phyloP scores from a whole-genome alignment of 2,888 invertebrate species.

The Diadegma fenestrale region DNA sequence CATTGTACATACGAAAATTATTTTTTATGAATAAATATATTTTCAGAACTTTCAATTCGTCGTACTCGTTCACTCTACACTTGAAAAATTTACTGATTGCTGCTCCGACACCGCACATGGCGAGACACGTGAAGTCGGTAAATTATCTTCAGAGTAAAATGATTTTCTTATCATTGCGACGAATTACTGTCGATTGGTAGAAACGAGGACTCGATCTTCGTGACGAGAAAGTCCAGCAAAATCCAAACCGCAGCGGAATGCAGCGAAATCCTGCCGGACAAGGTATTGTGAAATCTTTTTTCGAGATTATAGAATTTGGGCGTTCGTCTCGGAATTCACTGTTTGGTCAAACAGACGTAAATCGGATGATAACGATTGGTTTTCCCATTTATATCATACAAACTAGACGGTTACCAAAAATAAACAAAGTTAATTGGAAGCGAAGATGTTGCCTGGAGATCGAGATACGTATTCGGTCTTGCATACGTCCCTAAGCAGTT shows the following conservation, averaged over 20 bases:
- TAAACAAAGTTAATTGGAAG: slow-evolving; percentile 24
- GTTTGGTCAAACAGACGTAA: neutral
- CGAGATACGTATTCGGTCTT: neutral
- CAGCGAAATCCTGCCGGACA: neutral
- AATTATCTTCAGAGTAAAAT: neutral
- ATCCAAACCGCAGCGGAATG: neutral
- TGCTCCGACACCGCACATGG: too few species aligned
- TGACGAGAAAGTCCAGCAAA: neutral
- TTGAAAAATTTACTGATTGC: too few species aligned
- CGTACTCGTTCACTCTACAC: too few species aligned
- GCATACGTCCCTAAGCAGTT: neutral
- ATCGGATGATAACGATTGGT: neutral
- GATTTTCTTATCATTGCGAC: neutral
- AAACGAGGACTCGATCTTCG: neutral
- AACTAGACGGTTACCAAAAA: neutral
- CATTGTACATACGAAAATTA: neutral
- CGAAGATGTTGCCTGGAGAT: neutral
- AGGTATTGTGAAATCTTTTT: neutral
- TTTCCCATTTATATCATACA: neutral
- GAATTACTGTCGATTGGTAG: neutral
- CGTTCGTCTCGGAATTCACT: neutral
- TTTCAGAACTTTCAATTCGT: too few species aligned
- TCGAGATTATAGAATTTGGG: neutral
- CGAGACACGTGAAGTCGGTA: neutral
- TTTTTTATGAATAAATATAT: too few species aligned